Percentiles rank a stretch among this genome's conserved stretches.
These are phyloP conservation scores for Drosophila neocordata DNA, from an alignment of 1,140 invertebrate genomes.

Conservation along the genomic window DNA sequence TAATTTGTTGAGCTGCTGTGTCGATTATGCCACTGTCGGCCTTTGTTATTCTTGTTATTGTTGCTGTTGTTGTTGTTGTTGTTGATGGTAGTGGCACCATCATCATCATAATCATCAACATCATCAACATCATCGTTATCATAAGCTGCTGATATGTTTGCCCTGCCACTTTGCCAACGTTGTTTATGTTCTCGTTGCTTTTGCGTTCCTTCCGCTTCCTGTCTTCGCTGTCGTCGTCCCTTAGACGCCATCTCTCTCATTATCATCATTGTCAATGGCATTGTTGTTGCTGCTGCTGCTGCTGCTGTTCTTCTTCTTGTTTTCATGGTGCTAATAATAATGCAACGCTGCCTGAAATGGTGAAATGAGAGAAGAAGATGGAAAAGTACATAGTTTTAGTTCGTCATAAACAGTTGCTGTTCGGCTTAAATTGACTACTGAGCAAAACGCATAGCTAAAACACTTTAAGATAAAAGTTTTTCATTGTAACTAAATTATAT, in stretches of 20 bases:
- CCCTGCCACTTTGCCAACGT: slow-evolving; percentile 37
- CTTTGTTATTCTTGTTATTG: neutral
- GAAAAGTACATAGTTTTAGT: neutral
- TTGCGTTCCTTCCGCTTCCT: slow-evolving; percentile 41
- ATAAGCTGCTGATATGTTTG: slow-evolving; percentile 74
- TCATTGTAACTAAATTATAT: too few species aligned
- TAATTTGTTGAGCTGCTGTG: slow-evolving; percentile 44
- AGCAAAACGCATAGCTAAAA: neutral
- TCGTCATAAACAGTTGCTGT: neutral
- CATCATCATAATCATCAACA: slow-evolving; percentile 12
- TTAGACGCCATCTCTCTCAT: slow-evolving; percentile 17
- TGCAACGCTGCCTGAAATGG: neutral
- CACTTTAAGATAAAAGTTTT: neutral
- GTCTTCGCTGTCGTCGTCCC: slow-evolving; percentile 24
- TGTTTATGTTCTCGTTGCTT: slow-evolving; percentile 51
- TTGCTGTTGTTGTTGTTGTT: neutral
- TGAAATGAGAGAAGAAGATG: neutral
- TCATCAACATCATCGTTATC: slow-evolving; percentile 45
- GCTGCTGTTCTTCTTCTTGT: neutral
- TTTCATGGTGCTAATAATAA: slow-evolving; percentile 4
- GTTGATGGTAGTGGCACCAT: neutral
- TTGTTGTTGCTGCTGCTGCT: slow-evolving; percentile 6
- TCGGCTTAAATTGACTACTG: neutral
- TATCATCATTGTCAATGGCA: slow-evolving; percentile 19
- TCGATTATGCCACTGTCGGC: slow-evolving; percentile 51